These are phyloP conservation scores for Ennomos erosarius DNA, from an alignment of 2,888 invertebrate species.

Conservation along the genomic window DNA sequence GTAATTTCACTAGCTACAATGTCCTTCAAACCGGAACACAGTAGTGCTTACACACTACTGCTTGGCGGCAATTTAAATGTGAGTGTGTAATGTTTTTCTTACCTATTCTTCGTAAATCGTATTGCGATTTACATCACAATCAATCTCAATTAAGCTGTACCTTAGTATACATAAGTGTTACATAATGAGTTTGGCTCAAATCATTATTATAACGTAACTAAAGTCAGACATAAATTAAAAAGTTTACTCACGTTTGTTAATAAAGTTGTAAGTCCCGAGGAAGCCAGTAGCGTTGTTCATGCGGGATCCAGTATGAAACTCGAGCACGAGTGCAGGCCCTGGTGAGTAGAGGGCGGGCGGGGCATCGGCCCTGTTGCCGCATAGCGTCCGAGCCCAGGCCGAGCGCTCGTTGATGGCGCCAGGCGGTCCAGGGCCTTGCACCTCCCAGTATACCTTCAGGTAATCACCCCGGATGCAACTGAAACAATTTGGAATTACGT, in stretches of 20 bases:
- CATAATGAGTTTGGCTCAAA: background rate
- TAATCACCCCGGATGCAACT: conserved; percentile 91
- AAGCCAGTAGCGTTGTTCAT: conserved; percentile 88
- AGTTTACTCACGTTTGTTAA: conserved; percentile 89
- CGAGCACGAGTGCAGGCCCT: conserved; percentile 89
- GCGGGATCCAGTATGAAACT: conserved; percentile 87
- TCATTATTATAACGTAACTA: background rate
- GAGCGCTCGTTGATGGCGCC: conserved; percentile 91
- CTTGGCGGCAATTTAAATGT: too few species aligned
- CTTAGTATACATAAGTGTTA: too few species aligned
- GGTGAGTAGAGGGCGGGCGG: conserved; percentile 91
- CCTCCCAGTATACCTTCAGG: conserved; percentile 91
- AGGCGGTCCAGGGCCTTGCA: conserved; percentile 89
- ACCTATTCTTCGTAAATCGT: too few species aligned
- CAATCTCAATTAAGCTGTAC: too few species aligned
- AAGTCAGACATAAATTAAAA: background rate
- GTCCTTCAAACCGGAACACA: too few species aligned
- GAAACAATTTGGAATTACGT: conserved; percentile 63
- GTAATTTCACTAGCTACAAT: too few species aligned
- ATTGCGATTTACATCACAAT: too few species aligned
- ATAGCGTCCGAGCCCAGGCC: conserved; percentile 89
- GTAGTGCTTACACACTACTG: too few species aligned
- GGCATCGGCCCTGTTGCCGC: conserved; percentile 88
- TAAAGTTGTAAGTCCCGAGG: conserved; percentile 90
- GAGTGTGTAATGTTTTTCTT: too few species aligned